Conservation (phyloP, 2,113 vertebrate species). For the Boleophthalmus pectinirostris region DNA sequence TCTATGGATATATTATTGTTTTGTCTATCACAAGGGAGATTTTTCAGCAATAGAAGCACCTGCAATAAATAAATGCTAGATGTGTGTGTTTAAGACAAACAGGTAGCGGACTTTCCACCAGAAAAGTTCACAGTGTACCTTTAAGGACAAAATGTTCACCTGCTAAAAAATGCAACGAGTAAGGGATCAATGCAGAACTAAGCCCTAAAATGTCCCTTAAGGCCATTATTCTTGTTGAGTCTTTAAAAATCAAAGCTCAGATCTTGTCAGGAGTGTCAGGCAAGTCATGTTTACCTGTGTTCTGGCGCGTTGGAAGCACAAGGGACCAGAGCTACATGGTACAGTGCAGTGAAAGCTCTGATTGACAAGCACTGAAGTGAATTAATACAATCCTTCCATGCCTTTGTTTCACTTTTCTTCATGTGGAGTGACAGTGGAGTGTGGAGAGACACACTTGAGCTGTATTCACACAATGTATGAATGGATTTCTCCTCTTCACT, state of each 20-base stretch:
- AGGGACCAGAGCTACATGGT: slow-evolving; percentile 40
- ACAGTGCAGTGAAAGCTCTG: slow-evolving; percentile 73
- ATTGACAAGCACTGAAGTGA: slow-evolving; percentile 53
- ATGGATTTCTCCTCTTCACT: slow-evolving; percentile 54
- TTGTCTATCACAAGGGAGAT: too few relatives aligned
- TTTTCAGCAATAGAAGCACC: too few relatives aligned
- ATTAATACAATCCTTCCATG: slow-evolving; percentile 53
- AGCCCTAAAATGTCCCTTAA: background rate
- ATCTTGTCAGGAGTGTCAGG: slow-evolving; percentile 20
- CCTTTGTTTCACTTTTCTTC: slow-evolving; percentile 46
- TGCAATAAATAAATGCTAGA: too few relatives aligned
- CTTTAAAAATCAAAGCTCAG: slow-evolving; percentile 13
- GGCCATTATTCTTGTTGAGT: slow-evolving; percentile 26
- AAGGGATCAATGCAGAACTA: too few relatives aligned
- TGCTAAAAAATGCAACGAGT: background rate
- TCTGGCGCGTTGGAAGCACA: slow-evolving; percentile 21
- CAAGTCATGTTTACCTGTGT: slow-evolving; percentile 57
- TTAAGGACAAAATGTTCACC: background rate
- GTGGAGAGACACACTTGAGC: slow-evolving; percentile 58
- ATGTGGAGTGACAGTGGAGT: slow-evolving; percentile 51
- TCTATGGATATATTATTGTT: too few relatives aligned
- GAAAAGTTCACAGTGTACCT: too few relatives aligned
- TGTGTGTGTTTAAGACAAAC: too few relatives aligned
- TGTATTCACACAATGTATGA: slow-evolving; percentile 57
- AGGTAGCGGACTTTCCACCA: too few relatives aligned